phyloP scores from a whole-genome alignment of 2,888 invertebrate species.

The Drosophila subsilvestris region DNA sequence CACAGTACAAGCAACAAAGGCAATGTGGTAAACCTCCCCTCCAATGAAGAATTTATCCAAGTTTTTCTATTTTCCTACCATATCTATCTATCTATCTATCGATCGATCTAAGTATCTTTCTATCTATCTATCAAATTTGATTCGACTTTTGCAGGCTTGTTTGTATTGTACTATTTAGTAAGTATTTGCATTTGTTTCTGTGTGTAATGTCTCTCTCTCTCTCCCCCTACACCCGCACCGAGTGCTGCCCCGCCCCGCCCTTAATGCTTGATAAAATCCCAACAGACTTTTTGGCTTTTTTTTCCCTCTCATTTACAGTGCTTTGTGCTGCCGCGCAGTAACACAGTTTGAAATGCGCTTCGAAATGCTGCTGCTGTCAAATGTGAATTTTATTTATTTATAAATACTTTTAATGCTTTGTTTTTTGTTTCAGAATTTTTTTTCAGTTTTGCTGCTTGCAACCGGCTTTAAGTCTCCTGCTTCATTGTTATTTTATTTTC shows the following conservation, averaged over 20 bases:
- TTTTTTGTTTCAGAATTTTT: slow-evolving; percentile 21
- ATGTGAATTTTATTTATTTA: slow-evolving; percentile 36
- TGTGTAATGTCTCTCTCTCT: slow-evolving; percentile 32
- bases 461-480: slow-evolving; percentile 31
- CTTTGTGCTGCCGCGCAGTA: slow-evolving; percentile 57
- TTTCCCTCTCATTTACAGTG: slow-evolving; percentile 71
- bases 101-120: slow-evolving; percentile 20
- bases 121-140: slow-evolving; percentile 57
- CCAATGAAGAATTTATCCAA: slow-evolving; percentile 26
- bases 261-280: slow-evolving; percentile 35
- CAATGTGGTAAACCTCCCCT: slow-evolving; percentile 36
- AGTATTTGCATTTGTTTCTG: slow-evolving; percentile 63
- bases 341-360: slow-evolving; percentile 64
- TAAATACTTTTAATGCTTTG: slow-evolving; percentile 14
- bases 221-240: slow-evolving; percentile 5
- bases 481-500: slow-evolving; percentile 23
- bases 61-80: slow-evolving; percentile 27
- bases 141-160: slow-evolving; percentile 81
- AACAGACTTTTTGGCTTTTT: slow-evolving; percentile 43
- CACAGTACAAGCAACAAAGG: slow-evolving; percentile 17
- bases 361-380: slow-evolving; percentile 58
- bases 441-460: slow-evolving; percentile 41
- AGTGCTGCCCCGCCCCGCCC: slow-evolving; percentile 33
- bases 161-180: slow-evolving; percentile 79
- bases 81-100: slow-evolving; percentile 9